Conservation (phyloP, 2,797 vertebrate species). For the Scyliorhinus canicula region DNA sequence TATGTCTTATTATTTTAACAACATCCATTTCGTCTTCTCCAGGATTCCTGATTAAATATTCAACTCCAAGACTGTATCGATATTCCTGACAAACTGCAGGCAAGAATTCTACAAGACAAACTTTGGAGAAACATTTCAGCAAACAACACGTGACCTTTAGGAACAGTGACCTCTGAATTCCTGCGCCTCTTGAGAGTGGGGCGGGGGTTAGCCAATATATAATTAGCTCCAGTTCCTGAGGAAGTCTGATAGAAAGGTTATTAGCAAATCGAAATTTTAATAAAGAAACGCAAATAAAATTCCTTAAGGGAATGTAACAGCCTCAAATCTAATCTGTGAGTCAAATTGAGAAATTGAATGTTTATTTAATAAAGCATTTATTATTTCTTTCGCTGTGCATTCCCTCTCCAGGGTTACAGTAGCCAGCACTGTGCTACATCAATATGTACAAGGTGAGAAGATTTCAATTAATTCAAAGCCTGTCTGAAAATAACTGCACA, state of each 20-base stretch:
- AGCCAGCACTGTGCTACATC: neutral
- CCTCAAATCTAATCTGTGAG: constrained; percentile 37
- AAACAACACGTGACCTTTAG: constrained; percentile 24
- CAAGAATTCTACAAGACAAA: constrained; percentile 18
- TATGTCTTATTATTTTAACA: neutral
- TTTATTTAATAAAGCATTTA: constrained; percentile 38
- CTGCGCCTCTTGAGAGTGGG: neutral
- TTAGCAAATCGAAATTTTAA: constrained; percentile 39
- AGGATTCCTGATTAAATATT: constrained; percentile 1
- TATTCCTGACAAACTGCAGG: constrained; percentile 11
- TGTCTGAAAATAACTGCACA: constrained; percentile 21
- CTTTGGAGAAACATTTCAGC: constrained; percentile 9
- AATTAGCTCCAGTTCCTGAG: constrained; percentile 37
- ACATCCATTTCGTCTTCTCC: neutral
- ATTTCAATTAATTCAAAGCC: constrained; percentile 23
- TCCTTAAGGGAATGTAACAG: constrained; percentile 36
- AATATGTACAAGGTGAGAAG: constrained; percentile 24
- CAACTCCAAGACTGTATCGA: neutral
- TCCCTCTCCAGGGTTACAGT: constrained; percentile 19
- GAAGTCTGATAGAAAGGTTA: constrained; percentile 39
- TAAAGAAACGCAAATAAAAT: constrained; percentile 39
- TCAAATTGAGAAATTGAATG: constrained; percentile 39
- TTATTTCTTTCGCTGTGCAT: constrained; percentile 27
- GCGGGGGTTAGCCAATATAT: neutral
- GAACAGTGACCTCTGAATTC: constrained; percentile 24